A percentile compares a stretch with the other conserved stretches of the same genome.
Evolutionary conservation across 2,113 vertebrate species (phyloP).

Genomic region (Mungos mungo): DNA sequence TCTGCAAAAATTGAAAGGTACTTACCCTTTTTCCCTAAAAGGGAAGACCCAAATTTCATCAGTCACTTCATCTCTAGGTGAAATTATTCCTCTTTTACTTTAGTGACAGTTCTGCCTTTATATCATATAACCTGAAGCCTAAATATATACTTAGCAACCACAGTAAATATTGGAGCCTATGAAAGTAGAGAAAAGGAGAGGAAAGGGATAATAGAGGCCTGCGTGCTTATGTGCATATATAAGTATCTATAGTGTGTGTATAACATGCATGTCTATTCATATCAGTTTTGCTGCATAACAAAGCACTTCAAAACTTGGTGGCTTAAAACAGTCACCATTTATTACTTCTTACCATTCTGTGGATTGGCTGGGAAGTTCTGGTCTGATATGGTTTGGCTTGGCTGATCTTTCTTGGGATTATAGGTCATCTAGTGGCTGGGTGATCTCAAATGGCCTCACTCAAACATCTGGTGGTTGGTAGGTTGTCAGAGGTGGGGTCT

Average conservation of each 20-base stretch:
- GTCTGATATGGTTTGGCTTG: neutral
- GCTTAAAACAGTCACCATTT: neutral
- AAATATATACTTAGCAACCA: neutral
- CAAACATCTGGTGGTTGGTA: neutral
- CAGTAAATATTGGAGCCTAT: neutral
- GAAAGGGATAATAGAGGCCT: neutral
- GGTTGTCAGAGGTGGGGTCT: neutral
- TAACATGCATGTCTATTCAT: neutral
- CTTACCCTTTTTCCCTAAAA: neutral
- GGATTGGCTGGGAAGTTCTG: neutral
- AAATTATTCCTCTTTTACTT: neutral
- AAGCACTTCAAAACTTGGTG: neutral
- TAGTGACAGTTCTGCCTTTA: neutral
- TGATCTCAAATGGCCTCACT: neutral
- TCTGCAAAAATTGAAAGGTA: neutral
- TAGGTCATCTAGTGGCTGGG: neutral
- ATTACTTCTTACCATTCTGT: neutral
- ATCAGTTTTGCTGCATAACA: neutral
- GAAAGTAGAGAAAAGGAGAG: neutral
- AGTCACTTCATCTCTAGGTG: neutral
- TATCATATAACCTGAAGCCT: neutral
- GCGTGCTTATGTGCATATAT: neutral
- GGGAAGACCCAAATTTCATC: neutral
- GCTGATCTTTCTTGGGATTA: neutral
- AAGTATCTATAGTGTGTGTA: neutral